These are phyloP conservation scores for Sparidentex hasta DNA, from an alignment of 2,797 vertebrate genomes.

Conservation along the genomic window DNA sequence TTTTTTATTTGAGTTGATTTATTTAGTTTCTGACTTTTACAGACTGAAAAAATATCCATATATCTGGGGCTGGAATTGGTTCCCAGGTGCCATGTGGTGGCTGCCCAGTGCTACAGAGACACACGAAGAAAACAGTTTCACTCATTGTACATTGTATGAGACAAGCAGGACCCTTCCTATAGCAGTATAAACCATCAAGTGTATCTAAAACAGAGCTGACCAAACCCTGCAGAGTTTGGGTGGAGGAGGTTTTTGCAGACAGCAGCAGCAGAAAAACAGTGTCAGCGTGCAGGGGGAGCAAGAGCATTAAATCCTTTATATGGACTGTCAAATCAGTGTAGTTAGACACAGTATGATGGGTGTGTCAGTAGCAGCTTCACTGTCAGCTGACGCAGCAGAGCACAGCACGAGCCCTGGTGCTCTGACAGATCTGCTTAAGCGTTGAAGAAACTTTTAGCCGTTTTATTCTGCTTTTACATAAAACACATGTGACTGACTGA, in stretches of 20 bases:
- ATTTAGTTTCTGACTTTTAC: background rate
- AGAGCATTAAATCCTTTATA: constrained; percentile 58
- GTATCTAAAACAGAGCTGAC: constrained; percentile 1
- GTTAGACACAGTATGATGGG: constrained; percentile 35
- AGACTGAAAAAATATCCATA: background rate
- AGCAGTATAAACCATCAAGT: background rate
- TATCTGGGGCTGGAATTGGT: no score
- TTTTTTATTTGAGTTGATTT: no score
- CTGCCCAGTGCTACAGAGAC: no score
- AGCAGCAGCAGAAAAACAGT: constrained; percentile 47
- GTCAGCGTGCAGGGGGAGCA: constrained; percentile 44
- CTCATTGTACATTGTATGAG: no score
- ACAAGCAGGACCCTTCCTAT: no score
- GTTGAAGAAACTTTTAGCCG: background rate
- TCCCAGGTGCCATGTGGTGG: no score
- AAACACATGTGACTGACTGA: background rate
- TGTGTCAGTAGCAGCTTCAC: constrained; percentile 32
- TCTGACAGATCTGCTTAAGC: background rate
- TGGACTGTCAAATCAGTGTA: constrained; percentile 44
- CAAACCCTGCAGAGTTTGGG: constrained; percentile 16
- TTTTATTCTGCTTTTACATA: background rate
- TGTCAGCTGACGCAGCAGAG: constrained; percentile 45
- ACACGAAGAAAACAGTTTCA: no score
- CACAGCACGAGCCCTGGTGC: background rate
- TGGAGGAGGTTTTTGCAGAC: constrained; percentile 36